Percentiles rank a stretch among this genome's conserved stretches.
Conservation (phyloP, 2,113 vertebrate species). For the Rana temporaria region DNA sequence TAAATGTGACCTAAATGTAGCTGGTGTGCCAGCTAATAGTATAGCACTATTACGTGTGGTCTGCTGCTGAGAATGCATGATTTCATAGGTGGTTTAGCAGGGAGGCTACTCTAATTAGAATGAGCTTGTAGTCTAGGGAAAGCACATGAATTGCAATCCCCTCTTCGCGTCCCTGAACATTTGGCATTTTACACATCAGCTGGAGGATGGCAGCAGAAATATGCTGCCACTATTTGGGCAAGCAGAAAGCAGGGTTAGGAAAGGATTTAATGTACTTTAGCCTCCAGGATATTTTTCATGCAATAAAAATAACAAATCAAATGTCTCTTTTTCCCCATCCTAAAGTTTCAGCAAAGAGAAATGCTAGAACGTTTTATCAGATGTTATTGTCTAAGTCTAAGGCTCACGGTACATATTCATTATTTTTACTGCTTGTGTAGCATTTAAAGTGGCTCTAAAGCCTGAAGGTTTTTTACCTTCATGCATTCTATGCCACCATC, state of each 20-base stretch:
- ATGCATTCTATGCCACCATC: no score
- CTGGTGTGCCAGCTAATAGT: no score
- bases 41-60: no score
- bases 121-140: no score
- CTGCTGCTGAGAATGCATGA: no score
- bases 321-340: background rate
- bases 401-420: background rate
- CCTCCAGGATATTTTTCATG: background rate
- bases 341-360: background rate
- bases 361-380: background rate
- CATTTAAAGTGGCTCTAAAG: no score
- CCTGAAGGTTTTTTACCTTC: no score
- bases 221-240: background rate
- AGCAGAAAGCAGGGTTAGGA: background rate
- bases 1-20: no score
- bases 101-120: no score
- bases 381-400: background rate
- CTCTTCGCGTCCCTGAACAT: no score
- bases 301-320: background rate
- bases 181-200: background rate
- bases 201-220: background rate
- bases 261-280: background rate
- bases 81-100: no score
- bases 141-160: no score
- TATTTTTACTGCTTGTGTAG: conserved; percentile 10